These are phyloP conservation scores for Leistus spinibarbis DNA, from an alignment of 2,888 invertebrate species.

Conservation along the genomic window DNA sequence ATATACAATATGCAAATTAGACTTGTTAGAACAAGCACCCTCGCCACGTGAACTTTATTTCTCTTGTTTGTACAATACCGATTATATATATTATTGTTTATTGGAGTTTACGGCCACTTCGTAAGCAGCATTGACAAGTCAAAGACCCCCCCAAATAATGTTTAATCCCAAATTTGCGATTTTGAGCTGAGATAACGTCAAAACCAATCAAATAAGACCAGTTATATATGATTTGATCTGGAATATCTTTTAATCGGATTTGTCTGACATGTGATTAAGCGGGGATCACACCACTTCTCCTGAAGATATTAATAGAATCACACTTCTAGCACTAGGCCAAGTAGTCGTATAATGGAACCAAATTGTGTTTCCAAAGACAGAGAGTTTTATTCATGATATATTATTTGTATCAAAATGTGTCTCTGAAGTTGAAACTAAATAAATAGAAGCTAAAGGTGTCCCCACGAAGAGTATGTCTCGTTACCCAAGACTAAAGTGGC, in stretches of 20 bases:
- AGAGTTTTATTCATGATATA: too few species aligned
- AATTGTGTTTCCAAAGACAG: too few species aligned
- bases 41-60: neutral
- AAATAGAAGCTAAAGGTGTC: neutral
- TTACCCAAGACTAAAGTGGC: neutral
- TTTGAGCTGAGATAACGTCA: constrained; percentile 28
- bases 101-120: neutral
- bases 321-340: too few species aligned
- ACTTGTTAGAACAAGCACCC: neutral
- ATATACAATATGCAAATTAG: constrained; percentile 4
- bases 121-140: neutral
- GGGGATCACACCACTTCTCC: neutral
- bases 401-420: too few species aligned
- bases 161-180: constrained; percentile 36
- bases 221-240: constrained; percentile 36
- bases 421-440: too few species aligned
- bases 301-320: too few species aligned
- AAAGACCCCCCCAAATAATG: neutral
- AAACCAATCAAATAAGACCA: constrained; percentile 32
- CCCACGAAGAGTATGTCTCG: neutral
- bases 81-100: neutral
- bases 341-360: too few species aligned
- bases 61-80: neutral
- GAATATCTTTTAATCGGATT: constrained; percentile 33
- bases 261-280: constrained; percentile 33